Conservation (phyloP, 2,113 vertebrate genomes). For the Noctilio leporinus region DNA sequence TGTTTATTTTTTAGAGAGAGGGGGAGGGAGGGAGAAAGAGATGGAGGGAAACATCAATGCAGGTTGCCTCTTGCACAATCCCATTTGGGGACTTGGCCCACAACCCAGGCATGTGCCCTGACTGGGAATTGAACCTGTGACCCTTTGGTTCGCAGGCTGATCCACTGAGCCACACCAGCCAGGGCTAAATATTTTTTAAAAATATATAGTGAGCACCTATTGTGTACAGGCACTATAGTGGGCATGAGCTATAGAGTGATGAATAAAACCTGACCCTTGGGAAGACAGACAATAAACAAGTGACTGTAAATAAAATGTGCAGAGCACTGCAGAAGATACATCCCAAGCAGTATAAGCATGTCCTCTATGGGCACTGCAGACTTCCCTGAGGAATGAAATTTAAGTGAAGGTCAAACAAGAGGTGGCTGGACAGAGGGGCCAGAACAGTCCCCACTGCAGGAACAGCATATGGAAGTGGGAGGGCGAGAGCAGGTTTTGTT, state of each 20-base stretch:
- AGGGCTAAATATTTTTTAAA: no score
- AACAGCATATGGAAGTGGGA: accelerated
- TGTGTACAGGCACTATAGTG: neutral
- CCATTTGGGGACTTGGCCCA: no score
- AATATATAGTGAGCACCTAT: neutral
- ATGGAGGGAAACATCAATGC: no score
- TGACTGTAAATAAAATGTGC: neutral
- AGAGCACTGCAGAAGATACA: neutral
- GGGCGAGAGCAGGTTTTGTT: neutral
- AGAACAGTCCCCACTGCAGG: neutral
- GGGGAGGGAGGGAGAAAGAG: no score
- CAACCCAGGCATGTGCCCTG: no score
- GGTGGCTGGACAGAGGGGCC: neutral
- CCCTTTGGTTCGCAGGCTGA: no score
- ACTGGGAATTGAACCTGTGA: no score
- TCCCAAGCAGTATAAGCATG: accelerated
- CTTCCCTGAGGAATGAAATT: neutral
- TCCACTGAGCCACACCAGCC: no score
- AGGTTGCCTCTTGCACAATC: no score
- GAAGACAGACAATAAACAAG: neutral
- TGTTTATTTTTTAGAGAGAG: no score
- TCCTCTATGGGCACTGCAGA: accelerated
- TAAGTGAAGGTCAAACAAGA: neutral
- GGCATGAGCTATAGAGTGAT: neutral
- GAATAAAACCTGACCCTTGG: neutral